Conservation (phyloP, 2,113 vertebrate species). For the Antigone vipio region DNA sequence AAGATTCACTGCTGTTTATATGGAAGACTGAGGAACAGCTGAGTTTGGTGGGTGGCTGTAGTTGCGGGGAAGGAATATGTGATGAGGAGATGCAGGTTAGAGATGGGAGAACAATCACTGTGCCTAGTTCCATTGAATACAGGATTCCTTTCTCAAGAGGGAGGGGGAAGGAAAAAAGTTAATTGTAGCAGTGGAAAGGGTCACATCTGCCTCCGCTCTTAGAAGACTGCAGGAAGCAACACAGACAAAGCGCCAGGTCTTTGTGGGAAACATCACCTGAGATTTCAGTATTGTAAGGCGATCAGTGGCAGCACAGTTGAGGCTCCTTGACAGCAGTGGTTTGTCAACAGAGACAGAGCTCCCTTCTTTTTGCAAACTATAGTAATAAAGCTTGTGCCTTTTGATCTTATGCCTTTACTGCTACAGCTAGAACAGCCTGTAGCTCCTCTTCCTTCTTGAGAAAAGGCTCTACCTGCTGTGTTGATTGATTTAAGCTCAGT, state of each 20-base stretch:
- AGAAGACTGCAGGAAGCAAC: not conserved
- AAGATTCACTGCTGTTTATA: not conserved
- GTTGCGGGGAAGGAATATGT: not conserved
- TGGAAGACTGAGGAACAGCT: not conserved
- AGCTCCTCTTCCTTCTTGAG: not conserved
- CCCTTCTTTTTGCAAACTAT: not conserved
- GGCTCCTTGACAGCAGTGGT: not conserved
- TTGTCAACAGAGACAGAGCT: not conserved
- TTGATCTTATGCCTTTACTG: not conserved
- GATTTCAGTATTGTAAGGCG: not conserved
- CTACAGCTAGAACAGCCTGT: not conserved
- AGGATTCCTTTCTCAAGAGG: not conserved
- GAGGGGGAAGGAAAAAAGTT: not conserved
- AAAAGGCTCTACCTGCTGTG: constrained; percentile 37
- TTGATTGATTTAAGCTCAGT: constrained; percentile 42
- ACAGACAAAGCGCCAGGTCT: not conserved
- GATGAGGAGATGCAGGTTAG: not conserved
- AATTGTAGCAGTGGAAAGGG: not conserved
- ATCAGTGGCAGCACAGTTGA: not conserved
- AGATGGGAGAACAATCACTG: not conserved
- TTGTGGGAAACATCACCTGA: not conserved
- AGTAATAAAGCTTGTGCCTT: not conserved
- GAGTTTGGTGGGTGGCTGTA: not conserved
- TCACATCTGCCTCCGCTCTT: not conserved
- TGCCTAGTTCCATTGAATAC: not conserved